These are phyloP conservation scores for Strigamia maritima DNA, from an alignment of 2,888 invertebrate genomes.

Conservation along the genomic window DNA sequence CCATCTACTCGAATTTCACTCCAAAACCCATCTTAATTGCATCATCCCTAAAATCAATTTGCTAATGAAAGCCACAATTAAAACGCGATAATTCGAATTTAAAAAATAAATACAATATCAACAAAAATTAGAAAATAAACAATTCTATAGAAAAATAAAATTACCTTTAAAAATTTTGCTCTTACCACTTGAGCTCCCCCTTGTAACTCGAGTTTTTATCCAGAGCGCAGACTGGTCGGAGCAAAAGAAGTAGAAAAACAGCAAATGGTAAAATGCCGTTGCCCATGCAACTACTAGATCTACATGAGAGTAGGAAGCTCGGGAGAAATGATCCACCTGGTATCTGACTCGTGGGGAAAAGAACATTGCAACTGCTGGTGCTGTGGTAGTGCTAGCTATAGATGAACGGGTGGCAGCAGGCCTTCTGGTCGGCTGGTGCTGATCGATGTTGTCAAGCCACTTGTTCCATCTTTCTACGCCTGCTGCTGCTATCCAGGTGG, in stretches of 20 bases:
- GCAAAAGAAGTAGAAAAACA: neutral
- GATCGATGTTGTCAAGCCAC: slow-evolving; percentile 39
- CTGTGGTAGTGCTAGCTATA: slow-evolving; percentile 10
- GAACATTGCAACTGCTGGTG: slow-evolving; percentile 37
- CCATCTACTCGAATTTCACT: slow-evolving; percentile 29
- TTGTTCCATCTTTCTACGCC: slow-evolving; percentile 34
- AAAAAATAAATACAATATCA: no score
- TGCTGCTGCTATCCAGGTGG: slow-evolving; percentile 31
- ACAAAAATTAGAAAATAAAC: no score
- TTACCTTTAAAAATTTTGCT: neutral
- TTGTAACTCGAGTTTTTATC: neutral
- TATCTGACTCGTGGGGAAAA: slow-evolving; percentile 39
- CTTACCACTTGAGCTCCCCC: neutral
- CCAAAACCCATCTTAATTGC: neutral
- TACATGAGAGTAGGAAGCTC: slow-evolving; percentile 27
- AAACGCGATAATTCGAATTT: no score
- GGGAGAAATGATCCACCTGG: slow-evolving; percentile 40
- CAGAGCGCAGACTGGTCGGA: neutral
- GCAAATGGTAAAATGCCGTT: neutral
- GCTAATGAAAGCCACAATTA: neutral
- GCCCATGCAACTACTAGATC: slow-evolving; percentile 6
- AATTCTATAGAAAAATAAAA: neutral
- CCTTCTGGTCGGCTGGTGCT: slow-evolving; percentile 35
- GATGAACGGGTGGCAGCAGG: slow-evolving; percentile 22
- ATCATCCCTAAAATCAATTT: no score